Evolutionary conservation across 2,113 vertebrate genomes (phyloP).

Genomic region (Erpornis zantholeuca): DNA sequence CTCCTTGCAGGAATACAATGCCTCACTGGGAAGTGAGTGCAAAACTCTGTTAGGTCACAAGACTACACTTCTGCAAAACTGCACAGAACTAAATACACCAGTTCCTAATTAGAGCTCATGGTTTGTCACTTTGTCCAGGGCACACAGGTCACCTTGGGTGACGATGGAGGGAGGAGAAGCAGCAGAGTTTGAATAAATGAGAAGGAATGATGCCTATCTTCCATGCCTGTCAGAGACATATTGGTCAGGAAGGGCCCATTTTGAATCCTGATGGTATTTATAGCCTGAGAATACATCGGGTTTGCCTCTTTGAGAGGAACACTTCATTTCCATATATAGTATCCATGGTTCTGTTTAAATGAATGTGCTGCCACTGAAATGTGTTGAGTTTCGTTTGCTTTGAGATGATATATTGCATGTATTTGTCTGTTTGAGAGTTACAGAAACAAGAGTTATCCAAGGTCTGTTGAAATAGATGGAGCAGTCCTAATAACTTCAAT

Average conservation of each 20-base stretch:
- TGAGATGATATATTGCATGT: constrained; percentile 16
- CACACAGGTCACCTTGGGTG: not conserved
- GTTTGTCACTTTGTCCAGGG: not conserved
- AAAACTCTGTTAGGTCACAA: not conserved
- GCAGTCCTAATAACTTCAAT: not conserved
- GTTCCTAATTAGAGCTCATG: not conserved
- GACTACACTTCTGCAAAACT: not conserved
- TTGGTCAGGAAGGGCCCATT: not conserved
- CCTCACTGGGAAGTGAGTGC: not conserved
- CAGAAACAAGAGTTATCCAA: not conserved
- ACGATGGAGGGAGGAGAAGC: not conserved
- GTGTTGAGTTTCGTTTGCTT: constrained; percentile 45
- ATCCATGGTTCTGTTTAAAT: constrained; percentile 25
- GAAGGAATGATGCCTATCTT: not conserved
- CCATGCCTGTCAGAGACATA: not conserved
- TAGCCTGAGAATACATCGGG: not conserved
- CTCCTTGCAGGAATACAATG: not conserved
- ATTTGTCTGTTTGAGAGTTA: constrained; percentile 33
- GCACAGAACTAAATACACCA: not conserved
- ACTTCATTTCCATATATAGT: constrained; percentile 62
- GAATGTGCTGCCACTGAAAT: constrained; percentile 52
- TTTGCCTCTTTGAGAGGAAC: constrained; percentile 33
- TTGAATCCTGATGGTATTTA: constrained; percentile 36
- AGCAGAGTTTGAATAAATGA: not conserved
- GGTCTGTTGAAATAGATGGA: constrained; percentile 7